Conservation (phyloP, 2,113 vertebrate species). For the Leptocoma aspasia region DNA sequence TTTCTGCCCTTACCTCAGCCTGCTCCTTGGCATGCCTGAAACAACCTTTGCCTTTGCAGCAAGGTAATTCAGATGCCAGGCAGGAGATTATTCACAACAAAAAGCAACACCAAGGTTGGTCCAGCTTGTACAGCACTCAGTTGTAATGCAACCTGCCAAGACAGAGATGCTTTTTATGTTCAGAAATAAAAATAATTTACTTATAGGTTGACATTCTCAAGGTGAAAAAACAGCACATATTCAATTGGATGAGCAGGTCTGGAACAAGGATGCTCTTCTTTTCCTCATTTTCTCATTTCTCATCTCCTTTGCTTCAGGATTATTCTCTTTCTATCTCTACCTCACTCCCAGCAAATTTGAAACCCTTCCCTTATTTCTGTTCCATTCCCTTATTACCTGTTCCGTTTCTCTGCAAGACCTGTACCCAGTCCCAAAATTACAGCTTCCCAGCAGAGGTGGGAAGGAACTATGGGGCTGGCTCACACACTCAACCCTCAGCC, state of each 20-base stretch:
- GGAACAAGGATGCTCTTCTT: not conserved
- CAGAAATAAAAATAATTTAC: not conserved
- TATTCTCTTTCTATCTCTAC: not conserved
- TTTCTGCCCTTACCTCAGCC: not conserved
- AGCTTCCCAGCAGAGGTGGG: not conserved
- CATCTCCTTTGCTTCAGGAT: not conserved
- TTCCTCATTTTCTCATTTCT: not conserved
- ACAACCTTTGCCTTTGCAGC: not conserved
- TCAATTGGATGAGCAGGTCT: not conserved
- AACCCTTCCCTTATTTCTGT: not conserved
- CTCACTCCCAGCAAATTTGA: not conserved
- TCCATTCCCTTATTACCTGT: no score
- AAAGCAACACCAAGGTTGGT: not conserved
- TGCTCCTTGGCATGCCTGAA: not conserved
- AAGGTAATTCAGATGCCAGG: not conserved
- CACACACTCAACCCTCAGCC: accelerated
- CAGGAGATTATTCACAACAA: not conserved
- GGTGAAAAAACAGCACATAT: not conserved
- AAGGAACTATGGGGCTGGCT: not conserved
- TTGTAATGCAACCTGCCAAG: not conserved
- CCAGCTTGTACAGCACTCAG: not conserved
- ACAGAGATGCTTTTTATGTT: not conserved
- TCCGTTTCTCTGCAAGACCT: not conserved
- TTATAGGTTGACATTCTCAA: not conserved
- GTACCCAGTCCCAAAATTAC: not conserved